Conservation (phyloP, 2,113 vertebrate species). For the Sitta europaea region DNA sequence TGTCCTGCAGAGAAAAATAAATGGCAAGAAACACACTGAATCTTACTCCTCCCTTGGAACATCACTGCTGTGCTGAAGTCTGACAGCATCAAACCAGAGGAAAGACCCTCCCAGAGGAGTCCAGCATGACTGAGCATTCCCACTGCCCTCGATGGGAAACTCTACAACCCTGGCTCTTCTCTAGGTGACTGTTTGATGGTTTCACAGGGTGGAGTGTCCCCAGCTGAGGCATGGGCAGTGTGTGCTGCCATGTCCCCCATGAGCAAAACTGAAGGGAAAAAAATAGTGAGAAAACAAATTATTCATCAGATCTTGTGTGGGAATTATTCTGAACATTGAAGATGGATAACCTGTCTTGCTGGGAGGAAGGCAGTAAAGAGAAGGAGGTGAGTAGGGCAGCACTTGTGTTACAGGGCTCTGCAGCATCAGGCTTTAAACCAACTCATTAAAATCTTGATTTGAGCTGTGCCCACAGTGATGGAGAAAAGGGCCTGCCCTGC, state of each 20-base stretch:
- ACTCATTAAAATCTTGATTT: not conserved
- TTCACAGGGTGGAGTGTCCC: not conserved
- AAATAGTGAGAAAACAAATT: not conserved
- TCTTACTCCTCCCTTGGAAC: not conserved
- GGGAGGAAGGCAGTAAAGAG: not conserved
- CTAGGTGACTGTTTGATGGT: not conserved
- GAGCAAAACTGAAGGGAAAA: fast-evolving
- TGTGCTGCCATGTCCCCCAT: not conserved
- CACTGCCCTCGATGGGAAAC: fast-evolving
- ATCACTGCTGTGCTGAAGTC: not conserved
- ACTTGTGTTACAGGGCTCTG: not conserved
- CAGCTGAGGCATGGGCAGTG: fast-evolving
- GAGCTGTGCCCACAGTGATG: not conserved
- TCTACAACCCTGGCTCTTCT: not conserved
- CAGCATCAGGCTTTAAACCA: not conserved
- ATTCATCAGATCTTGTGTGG: not conserved
- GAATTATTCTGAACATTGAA: not conserved
- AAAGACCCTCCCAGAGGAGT: not conserved
- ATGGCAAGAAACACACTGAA: not conserved
- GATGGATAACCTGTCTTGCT: not conserved
- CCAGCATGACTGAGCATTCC: not conserved
- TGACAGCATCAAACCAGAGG: not conserved
- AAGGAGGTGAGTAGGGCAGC: not conserved
- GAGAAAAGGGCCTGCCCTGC: not conserved
- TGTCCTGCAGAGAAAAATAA: not conserved